A percentile compares a stretch with the other conserved stretches of the same genome.
Conservation (phyloP, 2,888 invertebrate genomes). For the Sphaeridia pumilis region DNA sequence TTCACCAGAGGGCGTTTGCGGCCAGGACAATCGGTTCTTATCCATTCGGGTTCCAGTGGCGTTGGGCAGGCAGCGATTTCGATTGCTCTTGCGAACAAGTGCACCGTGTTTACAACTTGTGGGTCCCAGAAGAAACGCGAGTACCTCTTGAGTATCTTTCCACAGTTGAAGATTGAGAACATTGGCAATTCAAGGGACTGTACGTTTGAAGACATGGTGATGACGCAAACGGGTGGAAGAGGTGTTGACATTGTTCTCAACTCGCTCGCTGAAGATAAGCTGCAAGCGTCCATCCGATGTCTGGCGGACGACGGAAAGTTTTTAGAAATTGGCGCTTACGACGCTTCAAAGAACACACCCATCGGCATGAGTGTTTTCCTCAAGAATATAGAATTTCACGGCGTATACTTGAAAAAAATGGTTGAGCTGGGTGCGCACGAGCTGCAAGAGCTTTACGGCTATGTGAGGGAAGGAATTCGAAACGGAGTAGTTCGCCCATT, state of each 20-base stretch:
- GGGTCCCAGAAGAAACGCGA: conserved; percentile 69
- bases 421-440: conserved; percentile 59
- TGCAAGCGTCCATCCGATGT: conserved; percentile 57
- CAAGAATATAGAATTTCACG: conserved; percentile 93
- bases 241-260: conserved; percentile 91
- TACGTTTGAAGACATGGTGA: conserved; percentile 44
- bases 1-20: conserved; percentile 47
- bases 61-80: conserved; percentile 68
- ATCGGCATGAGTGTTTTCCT: conserved; percentile 78
- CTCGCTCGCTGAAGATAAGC: conserved; percentile 44
- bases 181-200: conserved; percentile 48
- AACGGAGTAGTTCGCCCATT: conserved; percentile 59
- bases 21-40: conserved; percentile 42
- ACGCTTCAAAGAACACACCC: conserved; percentile 42
- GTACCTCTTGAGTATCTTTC: conserved; percentile 77
- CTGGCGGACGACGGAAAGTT: conserved; percentile 54
- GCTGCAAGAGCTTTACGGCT: conserved; percentile 49
- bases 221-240: conserved; percentile 62
- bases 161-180: conserved; percentile 49
- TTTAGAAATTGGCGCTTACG: conserved; percentile 52
- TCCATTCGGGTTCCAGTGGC: conserved; percentile 56
- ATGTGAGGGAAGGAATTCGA: conserved; percentile 52
- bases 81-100: conserved; percentile 52
- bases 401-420: conserved; percentile 84
- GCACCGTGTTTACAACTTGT: conserved; percentile 59